Base-by-base conservation (phyloP, 1,140 invertebrate genomes). In the Choristoneura fumiferana region DNA sequence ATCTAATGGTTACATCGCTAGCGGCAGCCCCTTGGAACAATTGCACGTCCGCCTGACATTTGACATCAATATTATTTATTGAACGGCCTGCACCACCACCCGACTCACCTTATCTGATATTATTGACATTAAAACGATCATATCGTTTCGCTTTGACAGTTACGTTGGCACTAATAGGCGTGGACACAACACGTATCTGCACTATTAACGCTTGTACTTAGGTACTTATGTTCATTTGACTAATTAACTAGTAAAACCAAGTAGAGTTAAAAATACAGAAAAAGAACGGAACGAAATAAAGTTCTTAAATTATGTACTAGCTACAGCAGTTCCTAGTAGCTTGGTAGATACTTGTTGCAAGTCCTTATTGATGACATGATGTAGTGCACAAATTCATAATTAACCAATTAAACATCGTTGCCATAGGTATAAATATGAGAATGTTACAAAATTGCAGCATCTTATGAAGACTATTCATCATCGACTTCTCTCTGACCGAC, bases 381-480 rank as follows among this genome's bases (percentile, higher is more conserved):
- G 43, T 49, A 33, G 18, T 49, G n/a, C 22, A 29, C 22, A 1
- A 43, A 22, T 45, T 29, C 58, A 67, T 66, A 71, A 76, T 78
- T 80, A 87, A 83, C 78, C 71, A 75, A 84, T 81, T 77, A 54
- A 70, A 73, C 78, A 62, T 83, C 83, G 68, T 87, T 85, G 84
- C 82, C 77, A 80, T 83, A 87, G 83, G 84, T 86, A 84, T 86
- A 87, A 87, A 85, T 84, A 84, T 87, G 78, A 71, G 78, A 83
- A 81, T 85, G 76, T 88, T 89, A 85, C 81, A 84, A 83, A 86
- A 82, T 89, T 90, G 83, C 91, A 91, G 91, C 90, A 87, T 91
- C 91, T 82, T 91, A 89, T 89, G 91, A 92, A 87, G 90, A 91
- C 83, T 91, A 91, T 89, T 91, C 91, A 75, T 92, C 91, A 78